Evolutionary conservation across 1,140 invertebrate species (phyloP), one percentile per base, ranked within the genome.

Genomic region (Cryptotermes secundus): DNA sequence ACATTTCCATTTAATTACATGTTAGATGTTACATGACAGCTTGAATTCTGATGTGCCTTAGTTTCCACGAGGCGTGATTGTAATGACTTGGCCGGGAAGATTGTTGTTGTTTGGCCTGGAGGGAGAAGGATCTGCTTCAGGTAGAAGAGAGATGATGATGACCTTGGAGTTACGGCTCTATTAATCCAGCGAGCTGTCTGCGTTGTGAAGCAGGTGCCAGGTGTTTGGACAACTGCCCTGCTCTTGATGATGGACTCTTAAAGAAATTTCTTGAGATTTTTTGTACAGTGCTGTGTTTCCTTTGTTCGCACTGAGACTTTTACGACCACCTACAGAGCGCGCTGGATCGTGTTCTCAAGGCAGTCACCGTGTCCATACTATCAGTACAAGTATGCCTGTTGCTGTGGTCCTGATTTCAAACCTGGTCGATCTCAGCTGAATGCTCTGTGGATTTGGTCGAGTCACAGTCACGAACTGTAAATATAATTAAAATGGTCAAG

Each of bases 151-250:
- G n/a, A n/a, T n/a, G n/a, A 72, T 10, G n/a, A 7, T 72, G 59
- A 7, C 59, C 59, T 72, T 72, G 59, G n/a, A 72, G n/a, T n/a
- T 72, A 72, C 59, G 31, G n/a, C 59, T 72, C 59, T 72, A 72
- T 72, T 72, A 72, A 31, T n/a, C n/a, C n/a, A n/a, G 9, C 26
- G 26, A 26, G 59, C 26, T 9, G 1, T 72, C 59, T 12, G n/a
- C 59, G 1, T 4, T 31, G 26, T 72, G 59, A 31, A 31, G 59
- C 59, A 72, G 59, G 59, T 72, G 59, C 59, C n/a, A 72, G 59
- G 9, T 31, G 59, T 72, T 72, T 72, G 59, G 59, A 49, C 45
- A 49, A 3, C 16, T 14, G 14, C 16, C 14, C n/a, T 31, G 59
- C n/a, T 72, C 26, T 72, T 72, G 26, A 72, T 72, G 59, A 72